Conservation (phyloP, 2,797 vertebrate species). For the Anas georgica region DNA sequence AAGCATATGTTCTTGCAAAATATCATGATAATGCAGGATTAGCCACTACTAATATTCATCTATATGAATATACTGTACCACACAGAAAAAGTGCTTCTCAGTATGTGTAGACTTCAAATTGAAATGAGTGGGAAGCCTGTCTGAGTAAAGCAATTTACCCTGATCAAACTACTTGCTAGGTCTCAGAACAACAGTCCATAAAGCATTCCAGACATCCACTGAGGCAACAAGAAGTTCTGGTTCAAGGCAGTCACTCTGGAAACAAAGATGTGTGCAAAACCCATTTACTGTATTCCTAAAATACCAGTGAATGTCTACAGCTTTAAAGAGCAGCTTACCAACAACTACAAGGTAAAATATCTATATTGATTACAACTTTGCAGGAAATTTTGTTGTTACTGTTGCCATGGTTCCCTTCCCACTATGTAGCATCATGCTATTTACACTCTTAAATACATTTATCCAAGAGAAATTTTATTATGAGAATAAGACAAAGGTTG, state of each 20-base stretch:
- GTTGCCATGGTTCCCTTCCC: constrained; percentile 6
- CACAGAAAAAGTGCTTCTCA: background rate
- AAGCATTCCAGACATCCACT: background rate
- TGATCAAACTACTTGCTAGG: background rate
- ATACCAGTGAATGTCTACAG: background rate
- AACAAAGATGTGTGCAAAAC: background rate
- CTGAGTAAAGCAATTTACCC: background rate
- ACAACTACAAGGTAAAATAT: background rate
- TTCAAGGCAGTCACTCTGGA: background rate
- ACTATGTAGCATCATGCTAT: background rate
- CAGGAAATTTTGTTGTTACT: background rate
- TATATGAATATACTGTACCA: background rate
- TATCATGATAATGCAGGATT: background rate
- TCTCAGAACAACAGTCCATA: background rate
- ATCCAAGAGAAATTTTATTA: background rate
- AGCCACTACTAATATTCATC: background rate
- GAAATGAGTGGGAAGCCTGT: background rate
- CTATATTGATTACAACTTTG: background rate
- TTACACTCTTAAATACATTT: constrained; percentile 27
- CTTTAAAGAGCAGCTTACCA: background rate
- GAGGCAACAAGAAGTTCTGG: background rate
- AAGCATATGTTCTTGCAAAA: background rate
- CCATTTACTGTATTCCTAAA: background rate
- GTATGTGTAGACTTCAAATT: background rate
- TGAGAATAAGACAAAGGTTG: background rate